Conservation (phyloP, 2,797 vertebrate genomes). For the Sciaenops ocellatus region DNA sequence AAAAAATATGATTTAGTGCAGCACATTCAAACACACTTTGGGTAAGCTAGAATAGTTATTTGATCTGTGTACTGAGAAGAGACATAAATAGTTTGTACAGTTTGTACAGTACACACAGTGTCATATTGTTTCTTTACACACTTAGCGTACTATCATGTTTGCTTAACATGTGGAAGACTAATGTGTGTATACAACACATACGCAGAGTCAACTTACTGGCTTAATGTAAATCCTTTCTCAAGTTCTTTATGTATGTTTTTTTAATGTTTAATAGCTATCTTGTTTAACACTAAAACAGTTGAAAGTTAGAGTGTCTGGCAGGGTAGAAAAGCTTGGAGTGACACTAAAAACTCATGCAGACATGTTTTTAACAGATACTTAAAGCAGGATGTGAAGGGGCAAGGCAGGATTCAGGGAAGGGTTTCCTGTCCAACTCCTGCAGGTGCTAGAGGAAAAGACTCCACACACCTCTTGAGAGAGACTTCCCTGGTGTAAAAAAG, state of each 20-base stretch:
- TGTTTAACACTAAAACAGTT: background rate
- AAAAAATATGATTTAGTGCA: background rate
- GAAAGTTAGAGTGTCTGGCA: background rate
- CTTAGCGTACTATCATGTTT: background rate
- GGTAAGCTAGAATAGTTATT: background rate
- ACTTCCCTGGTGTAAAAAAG: slow-evolving; percentile 12
- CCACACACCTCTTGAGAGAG: slow-evolving; percentile 19
- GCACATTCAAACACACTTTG: background rate
- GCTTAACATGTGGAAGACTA: background rate
- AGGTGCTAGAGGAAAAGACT: slow-evolving; percentile 40
- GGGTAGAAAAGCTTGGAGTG: background rate
- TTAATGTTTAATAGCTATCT: background rate
- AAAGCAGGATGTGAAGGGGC: slow-evolving; percentile 31
- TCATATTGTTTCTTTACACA: background rate
- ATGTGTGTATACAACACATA: background rate
- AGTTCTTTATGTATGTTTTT: background rate
- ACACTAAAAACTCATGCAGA: background rate
- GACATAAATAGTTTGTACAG: no score
- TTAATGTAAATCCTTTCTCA: background rate
- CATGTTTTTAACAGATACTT: background rate
- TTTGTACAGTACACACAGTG: no score
- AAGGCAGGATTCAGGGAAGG: slow-evolving; percentile 45
- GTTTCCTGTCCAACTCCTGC: slow-evolving; percentile 48
- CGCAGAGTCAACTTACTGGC: background rate
- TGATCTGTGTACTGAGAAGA: background rate